Conservation (phyloP, 2,113 vertebrate species). For the Peromyscus californicus region DNA sequence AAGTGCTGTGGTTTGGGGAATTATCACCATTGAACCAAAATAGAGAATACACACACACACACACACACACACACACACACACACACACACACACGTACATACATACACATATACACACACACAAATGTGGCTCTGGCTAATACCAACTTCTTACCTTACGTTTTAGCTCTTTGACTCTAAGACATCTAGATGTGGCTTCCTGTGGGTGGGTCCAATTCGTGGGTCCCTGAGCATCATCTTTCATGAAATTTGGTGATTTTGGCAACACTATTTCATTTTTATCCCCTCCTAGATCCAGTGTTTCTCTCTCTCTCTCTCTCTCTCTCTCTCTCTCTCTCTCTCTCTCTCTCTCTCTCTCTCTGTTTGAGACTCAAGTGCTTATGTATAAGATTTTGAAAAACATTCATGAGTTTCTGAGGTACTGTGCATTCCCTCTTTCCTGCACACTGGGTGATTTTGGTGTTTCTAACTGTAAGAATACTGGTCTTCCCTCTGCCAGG, state of each 20-base stretch:
- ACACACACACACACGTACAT: too few species aligned
- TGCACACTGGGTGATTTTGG: neutral
- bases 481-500: neutral
- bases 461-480: accelerated
- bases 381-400: neutral
- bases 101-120: too few species aligned
- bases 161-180: neutral
- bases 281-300: too few species aligned
- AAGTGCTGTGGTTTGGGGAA: neutral
- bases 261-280: neutral
- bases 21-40: neutral
- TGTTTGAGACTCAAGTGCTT: neutral
- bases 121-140: neutral
- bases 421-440: accelerated
- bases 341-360: too few species aligned
- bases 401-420: neutral
- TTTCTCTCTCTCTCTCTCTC: neutral
- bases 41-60: neutral
- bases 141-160: neutral
- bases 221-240: neutral
- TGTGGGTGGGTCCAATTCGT: neutral
- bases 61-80: neutral
- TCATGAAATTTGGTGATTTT: neutral
- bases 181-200: neutral
- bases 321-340: too few species aligned